Percentiles rank a stretch among this genome's conserved stretches.
These are phyloP conservation scores for Acheta domesticus DNA, from an alignment of 2,888 invertebrate genomes.

Conservation along the genomic window DNA sequence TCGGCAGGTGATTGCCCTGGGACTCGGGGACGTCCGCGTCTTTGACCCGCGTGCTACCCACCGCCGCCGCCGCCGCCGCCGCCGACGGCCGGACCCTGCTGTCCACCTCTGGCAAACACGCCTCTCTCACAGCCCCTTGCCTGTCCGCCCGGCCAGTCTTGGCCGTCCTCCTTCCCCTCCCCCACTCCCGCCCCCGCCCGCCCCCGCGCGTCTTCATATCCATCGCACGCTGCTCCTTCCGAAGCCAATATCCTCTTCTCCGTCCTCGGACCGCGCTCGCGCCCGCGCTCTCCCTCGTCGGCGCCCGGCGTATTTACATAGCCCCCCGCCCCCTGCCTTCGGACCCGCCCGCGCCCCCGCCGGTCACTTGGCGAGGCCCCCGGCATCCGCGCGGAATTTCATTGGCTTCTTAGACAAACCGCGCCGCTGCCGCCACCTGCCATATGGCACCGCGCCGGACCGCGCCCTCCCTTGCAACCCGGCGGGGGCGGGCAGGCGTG, in stretches of 20 bases:
- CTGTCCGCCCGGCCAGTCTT: too few species aligned
- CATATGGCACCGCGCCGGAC: not conserved
- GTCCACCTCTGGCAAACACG: constrained; percentile 11
- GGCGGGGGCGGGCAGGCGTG: not conserved
- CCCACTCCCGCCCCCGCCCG: not conserved
- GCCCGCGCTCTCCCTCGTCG: not conserved
- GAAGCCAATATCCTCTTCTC: not conserved
- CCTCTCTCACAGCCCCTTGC: not conserved
- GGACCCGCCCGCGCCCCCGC: not conserved
- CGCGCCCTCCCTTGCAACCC: not conserved
- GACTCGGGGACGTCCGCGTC: constrained; percentile 18
- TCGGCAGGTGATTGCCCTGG: constrained; percentile 18
- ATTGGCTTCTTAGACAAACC: constrained; percentile 1
- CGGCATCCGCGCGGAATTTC: not conserved
- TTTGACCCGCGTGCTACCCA: not conserved
- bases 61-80: too few species aligned
- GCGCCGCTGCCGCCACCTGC: not conserved
- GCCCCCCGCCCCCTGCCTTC: not conserved
- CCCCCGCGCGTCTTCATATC: not conserved
- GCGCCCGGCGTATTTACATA: constrained; percentile 12
- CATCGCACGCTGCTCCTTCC: not conserved
- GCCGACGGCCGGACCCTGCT: not conserved
- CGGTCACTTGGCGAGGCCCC: not conserved
- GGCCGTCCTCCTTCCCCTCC: not conserved
- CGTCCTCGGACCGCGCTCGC: not conserved